phyloP scores from a whole-genome alignment of 2,888 invertebrate species.

The Limnephilus rhombicus region DNA sequence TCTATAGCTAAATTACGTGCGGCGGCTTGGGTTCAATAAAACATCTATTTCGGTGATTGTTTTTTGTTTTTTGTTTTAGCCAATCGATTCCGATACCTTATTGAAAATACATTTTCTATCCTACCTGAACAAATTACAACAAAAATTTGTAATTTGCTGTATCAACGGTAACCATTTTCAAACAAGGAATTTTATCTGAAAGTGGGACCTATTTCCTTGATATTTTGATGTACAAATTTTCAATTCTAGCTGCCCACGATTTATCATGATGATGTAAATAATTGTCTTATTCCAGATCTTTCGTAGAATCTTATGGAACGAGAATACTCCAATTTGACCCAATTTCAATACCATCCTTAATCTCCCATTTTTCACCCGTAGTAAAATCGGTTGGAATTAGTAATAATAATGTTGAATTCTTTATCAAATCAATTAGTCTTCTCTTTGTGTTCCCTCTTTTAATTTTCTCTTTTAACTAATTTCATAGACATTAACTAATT shows the following conservation, averaged over 20 bases:
- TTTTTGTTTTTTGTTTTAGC: constrained; percentile 18
- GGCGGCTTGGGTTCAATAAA: background rate
- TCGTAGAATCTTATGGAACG: background rate
- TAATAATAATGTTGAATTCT: background rate
- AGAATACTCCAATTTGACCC: background rate
- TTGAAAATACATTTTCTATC: constrained; percentile 25
- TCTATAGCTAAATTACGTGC: background rate
- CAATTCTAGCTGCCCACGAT: background rate
- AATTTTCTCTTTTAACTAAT: background rate
- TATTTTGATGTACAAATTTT: background rate
- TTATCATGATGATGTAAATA: background rate
- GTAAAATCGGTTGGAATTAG: background rate
- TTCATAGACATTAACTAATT: background rate
- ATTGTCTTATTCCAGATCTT: background rate
- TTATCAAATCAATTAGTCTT: background rate
- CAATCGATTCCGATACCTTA: constrained; percentile 9
- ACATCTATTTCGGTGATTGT: constrained; percentile 2
- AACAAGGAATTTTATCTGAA: background rate
- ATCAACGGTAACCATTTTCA: background rate
- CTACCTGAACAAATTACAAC: constrained; percentile 26
- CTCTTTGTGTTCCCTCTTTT: background rate
- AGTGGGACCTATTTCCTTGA: background rate
- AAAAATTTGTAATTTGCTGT: background rate
- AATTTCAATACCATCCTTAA: background rate
- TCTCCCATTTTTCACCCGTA: background rate